A percentile compares a stretch with the other conserved stretches of the same genome.
Conservation (phyloP, 2,113 vertebrate genomes). For the Kryptolebias marmoratus region DNA sequence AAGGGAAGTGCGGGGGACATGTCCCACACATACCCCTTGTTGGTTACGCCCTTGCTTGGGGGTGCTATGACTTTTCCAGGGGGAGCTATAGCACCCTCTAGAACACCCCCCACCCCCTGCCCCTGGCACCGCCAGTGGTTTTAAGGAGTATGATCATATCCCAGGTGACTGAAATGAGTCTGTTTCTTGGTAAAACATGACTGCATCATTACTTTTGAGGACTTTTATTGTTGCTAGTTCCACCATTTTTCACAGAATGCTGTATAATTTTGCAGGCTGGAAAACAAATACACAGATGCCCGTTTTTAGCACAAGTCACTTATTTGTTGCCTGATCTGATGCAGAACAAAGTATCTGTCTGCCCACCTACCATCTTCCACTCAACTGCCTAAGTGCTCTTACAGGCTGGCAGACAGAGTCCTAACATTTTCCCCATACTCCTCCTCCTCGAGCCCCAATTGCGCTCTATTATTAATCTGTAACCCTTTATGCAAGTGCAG, state of each 20-base stretch:
- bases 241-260: background rate
- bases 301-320: constrained; percentile 25
- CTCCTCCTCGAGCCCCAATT: constrained; percentile 47
- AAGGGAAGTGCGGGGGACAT: too few species aligned
- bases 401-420: constrained; percentile 56
- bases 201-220: background rate
- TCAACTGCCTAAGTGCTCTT: constrained; percentile 76
- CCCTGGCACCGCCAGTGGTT: too few species aligned
- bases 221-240: background rate
- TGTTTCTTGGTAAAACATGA: background rate
- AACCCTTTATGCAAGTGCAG: constrained; percentile 68
- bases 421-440: constrained; percentile 29
- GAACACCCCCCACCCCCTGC: too few species aligned
- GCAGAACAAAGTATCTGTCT: constrained; percentile 38
- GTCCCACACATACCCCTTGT: too few species aligned
- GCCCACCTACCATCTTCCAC: constrained; percentile 51
- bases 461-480: constrained; percentile 79
- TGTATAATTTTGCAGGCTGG: background rate
- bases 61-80: too few species aligned
- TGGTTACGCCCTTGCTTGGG: too few species aligned
- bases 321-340: constrained; percentile 34
- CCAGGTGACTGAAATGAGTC: too few species aligned
- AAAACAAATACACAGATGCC: constrained; percentile 12
- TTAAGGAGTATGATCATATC: background rate
- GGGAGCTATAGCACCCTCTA: too few species aligned